Percentiles rank a stretch among this genome's conserved stretches.
These are phyloP conservation scores for Caenorhabditis zanzibari DNA, from an alignment of 2,888 invertebrate genomes.

Conservation along the genomic window DNA sequence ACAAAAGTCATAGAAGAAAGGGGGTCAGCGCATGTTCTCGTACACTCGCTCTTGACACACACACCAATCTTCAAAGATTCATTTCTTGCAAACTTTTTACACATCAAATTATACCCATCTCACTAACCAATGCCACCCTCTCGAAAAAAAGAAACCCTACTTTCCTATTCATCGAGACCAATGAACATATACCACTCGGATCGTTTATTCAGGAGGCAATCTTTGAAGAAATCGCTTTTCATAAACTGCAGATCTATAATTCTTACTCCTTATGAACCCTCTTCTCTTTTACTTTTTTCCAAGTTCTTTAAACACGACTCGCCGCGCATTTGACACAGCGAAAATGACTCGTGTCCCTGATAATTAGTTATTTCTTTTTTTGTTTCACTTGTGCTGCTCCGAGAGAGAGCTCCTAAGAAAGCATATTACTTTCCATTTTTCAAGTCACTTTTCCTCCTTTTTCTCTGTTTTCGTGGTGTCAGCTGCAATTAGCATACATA, in stretches of 20 bases:
- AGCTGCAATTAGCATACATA: constrained; percentile 29
- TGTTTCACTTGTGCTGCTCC: constrained; percentile 14
- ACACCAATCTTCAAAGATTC: constrained; percentile 4
- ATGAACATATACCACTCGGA: constrained; percentile 17
- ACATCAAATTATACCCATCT: constrained; percentile 8
- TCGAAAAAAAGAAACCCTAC: constrained; percentile 22
- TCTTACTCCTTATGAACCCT: constrained; percentile 2
- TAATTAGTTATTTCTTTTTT: constrained; percentile 54
- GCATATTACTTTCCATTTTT: constrained; percentile 42
- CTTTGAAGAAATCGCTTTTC: background rate
- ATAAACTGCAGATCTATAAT: background rate
- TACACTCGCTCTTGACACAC: too few species aligned
- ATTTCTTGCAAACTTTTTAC: background rate
- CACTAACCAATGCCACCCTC: constrained; percentile 36
- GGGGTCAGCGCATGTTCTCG: too few species aligned
- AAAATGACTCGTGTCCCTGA: constrained; percentile 41
- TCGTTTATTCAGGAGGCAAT: constrained; percentile 15
- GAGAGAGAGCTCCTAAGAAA: constrained; percentile 5
- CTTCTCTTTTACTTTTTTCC: background rate
- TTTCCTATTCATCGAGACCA: constrained; percentile 34
- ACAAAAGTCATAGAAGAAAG: too few species aligned
- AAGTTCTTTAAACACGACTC: constrained; percentile 25
- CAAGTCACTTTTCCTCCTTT: background rate
- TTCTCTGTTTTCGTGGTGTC: constrained; percentile 13
- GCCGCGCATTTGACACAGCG: constrained; percentile 22